A percentile compares a stretch with the other conserved stretches of the same genome.
Conservation (phyloP, 1,140 invertebrate genomes). For the Penaeus indicus region DNA sequence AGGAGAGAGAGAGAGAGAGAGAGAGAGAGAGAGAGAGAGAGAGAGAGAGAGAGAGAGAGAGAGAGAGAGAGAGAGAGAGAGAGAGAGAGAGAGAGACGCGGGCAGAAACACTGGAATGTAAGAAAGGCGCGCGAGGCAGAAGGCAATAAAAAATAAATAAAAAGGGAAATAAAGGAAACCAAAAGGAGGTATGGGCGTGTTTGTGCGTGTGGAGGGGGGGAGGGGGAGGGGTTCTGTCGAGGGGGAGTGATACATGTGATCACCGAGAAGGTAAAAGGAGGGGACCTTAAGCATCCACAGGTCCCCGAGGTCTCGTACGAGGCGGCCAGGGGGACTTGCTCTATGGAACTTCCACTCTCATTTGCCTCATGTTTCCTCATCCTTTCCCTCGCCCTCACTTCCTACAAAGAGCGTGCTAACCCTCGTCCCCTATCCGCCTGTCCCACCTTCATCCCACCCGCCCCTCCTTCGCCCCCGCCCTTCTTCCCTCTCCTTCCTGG, state of each 20-base stretch:
- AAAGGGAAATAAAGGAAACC: constrained; percentile 5
- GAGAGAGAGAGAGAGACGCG: neutral
- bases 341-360: neutral
- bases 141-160: neutral
- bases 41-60: neutral
- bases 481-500: neutral
- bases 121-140: neutral
- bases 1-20: neutral
- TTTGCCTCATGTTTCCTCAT: constrained; percentile 7
- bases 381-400: neutral
- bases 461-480: neutral
- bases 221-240: neutral
- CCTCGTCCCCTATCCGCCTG: neutral
- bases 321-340: neutral
- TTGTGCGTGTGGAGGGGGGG: neutral
- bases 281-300: neutral
- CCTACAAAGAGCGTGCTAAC: neutral
- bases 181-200: neutral
- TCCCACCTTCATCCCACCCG: neutral
- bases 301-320: no score
- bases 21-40: constrained; percentile 22
- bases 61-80: neutral
- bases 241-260: neutral
- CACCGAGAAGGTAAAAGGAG: neutral
- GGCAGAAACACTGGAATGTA: neutral